A percentile compares a stretch with the other conserved stretches of the same genome.
phyloP scores from a whole-genome alignment of 1,140 invertebrate species.

The Vanessa tameamea region DNA sequence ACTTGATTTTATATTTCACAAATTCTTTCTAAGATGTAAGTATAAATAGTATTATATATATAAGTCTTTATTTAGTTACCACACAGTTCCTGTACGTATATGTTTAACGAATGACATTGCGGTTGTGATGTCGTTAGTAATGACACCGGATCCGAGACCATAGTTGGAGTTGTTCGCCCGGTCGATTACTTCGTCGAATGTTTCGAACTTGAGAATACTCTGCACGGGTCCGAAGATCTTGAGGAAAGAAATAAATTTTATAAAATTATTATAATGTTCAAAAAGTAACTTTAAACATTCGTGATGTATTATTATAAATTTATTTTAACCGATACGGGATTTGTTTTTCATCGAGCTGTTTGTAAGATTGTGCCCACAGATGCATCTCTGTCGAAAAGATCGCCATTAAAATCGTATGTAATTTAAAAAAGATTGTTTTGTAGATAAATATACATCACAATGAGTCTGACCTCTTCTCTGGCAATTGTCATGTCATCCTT shows the following conservation, averaged over 20 bases:
- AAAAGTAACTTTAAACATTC: background rate
- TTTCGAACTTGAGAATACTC: constrained; percentile 93
- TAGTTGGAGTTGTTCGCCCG: constrained; percentile 93
- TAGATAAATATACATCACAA: too few relatives aligned
- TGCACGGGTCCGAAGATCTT: constrained; percentile 95
- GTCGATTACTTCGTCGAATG: constrained; percentile 93
- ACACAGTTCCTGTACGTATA: constrained; percentile 93
- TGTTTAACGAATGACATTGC: constrained; percentile 88
- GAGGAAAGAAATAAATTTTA: constrained; percentile 22
- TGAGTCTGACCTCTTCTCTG: constrained; percentile 83
- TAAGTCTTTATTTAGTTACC: constrained; percentile 72
- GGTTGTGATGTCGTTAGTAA: constrained; percentile 93
- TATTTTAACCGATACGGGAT: too few relatives aligned
- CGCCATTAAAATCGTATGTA: too few relatives aligned
- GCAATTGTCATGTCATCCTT: constrained; percentile 91
- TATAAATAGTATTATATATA: too few relatives aligned
- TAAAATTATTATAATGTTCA: background rate
- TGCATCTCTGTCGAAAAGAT: too few relatives aligned
- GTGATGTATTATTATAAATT: too few relatives aligned
- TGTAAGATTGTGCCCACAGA: too few relatives aligned
- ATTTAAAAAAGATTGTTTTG: too few relatives aligned
- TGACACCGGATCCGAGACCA: constrained; percentile 93
- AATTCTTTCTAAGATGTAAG: too few relatives aligned
- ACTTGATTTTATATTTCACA: too few relatives aligned
- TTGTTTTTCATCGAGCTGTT: too few relatives aligned